These are phyloP conservation scores for Jacana jacana DNA, from an alignment of 2,113 vertebrate species.

Conservation along the genomic window DNA sequence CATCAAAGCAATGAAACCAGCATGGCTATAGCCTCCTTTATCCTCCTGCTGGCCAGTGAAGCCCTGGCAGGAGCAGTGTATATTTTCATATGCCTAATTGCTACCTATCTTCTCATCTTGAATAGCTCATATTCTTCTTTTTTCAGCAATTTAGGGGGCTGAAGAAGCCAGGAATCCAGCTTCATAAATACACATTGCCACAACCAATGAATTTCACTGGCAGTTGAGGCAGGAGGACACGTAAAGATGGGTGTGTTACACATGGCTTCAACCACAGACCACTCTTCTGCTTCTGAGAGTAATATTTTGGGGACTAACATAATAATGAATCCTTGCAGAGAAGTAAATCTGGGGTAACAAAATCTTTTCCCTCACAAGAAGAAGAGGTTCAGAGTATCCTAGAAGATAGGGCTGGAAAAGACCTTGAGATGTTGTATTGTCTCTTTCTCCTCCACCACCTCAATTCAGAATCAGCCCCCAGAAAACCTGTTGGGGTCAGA, in stretches of 20 bases:
- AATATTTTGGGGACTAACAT: background rate
- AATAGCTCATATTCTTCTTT: background rate
- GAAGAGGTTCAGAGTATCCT: background rate
- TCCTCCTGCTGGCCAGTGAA: background rate
- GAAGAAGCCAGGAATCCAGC: background rate
- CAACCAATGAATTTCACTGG: background rate
- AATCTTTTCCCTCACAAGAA: background rate
- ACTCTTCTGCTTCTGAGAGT: background rate
- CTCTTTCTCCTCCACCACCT: background rate
- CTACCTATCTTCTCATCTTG: background rate
- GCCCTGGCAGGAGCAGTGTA: background rate
- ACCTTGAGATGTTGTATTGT: background rate
- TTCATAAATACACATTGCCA: background rate
- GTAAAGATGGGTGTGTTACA: background rate
- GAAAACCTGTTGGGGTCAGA: rapidly evolving
- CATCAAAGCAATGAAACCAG: background rate
- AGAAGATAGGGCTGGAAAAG: background rate
- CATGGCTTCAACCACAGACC: background rate
- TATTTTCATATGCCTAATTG: background rate
- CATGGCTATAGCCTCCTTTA: background rate
- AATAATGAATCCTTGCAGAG: background rate
- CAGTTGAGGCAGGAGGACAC: background rate
- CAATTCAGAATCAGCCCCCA: background rate
- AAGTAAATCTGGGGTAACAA: background rate
- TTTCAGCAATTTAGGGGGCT: background rate